Evolutionary conservation across 2,797 vertebrate species (phyloP), one percentile per base, ranked within the genome.

Genomic region (Peromyscus aztecus): DNA sequence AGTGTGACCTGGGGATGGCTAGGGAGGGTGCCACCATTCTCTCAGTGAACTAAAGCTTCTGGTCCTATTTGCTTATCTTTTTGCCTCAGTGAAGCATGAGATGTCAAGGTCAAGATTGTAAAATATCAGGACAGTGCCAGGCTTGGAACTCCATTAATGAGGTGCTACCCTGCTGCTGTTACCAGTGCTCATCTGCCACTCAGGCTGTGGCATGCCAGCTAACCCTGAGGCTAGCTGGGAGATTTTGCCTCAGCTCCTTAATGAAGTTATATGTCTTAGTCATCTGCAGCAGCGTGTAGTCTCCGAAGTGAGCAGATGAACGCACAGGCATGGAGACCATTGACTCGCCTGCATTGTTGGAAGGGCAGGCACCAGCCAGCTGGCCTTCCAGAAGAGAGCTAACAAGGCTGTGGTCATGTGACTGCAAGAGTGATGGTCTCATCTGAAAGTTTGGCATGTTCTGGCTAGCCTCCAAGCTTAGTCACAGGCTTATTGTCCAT

Each of bases 71-170:
- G 40, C 23, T 59, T 21, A 1, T 1, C 17, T 24, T 40, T 83
- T 10, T 67, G 19, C 6, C 13, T 46, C 31, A 1, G 73, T 21
- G 40, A 90, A 75, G 6, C 1, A 27, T 0, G 0, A 1, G 0
- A 0, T 4, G 10, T 14, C 85, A 3, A 49, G 43, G 23, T 82
- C 78, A 1, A 2, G 29, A 34, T 0, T 37, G 34, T 5, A 0
- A 10, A 2, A 55, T 31, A n/a, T 40, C 52, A 1, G 37, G 24
- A 17, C 10, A 43, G 17, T 3, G 0, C 40, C 23, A 11, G 89
- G 59, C 49, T 27, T 6, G 12, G 46, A 4, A 0, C 4, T 23
- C 55, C 2, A 0, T 9, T 8, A 29, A 6, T 1, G 75, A 24
- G 0, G 16, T 49, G 61, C n/a, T 31, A 13, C 4, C 65, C 27